Conservation (phyloP, 2,113 vertebrate genomes). For the Nesogale talazaci region DNA sequence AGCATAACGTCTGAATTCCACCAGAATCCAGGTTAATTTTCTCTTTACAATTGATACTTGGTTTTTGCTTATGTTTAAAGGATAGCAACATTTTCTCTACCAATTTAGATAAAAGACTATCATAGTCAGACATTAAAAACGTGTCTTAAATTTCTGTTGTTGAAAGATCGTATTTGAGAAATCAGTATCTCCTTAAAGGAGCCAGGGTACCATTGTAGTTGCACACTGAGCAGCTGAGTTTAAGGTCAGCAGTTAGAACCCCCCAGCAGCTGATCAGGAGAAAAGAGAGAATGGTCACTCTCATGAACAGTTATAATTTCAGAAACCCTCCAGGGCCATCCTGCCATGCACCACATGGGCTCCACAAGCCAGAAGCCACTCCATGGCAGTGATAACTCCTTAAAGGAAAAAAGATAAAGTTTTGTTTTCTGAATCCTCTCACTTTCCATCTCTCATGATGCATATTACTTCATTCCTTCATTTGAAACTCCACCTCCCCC, state of each 20-base stretch:
- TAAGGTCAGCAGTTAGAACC: too few species aligned
- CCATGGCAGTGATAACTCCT: too few species aligned
- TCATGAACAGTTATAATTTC: too few species aligned
- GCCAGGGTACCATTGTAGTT: too few species aligned
- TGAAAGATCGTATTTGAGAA: slow-evolving; percentile 56
- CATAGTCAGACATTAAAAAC: slow-evolving; percentile 80
- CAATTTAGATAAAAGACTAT: slow-evolving; percentile 78
- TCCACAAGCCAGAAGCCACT: too few species aligned
- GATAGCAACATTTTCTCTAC: slow-evolving; percentile 72
- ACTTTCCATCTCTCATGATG: neutral
- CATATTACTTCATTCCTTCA: neutral
- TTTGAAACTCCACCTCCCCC: too few species aligned
- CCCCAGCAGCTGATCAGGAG: too few species aligned
- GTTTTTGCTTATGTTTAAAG: slow-evolving; percentile 76
- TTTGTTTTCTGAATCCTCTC: neutral
- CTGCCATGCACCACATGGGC: too few species aligned
- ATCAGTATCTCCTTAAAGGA: slow-evolving; percentile 67
- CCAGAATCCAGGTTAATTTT: slow-evolving; percentile 78
- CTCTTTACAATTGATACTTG: slow-evolving; percentile 69
- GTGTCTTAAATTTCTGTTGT: slow-evolving; percentile 69
- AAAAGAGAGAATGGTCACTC: too few species aligned
- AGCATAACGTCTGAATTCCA: slow-evolving; percentile 74
- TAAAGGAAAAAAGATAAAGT: neutral
- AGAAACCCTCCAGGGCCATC: too few species aligned
- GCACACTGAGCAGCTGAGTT: too few species aligned